A percentile compares a stretch with the other conserved stretches of the same genome.
Conservation (phyloP, 2,113 vertebrate genomes). For the Zosterops lateralis region DNA sequence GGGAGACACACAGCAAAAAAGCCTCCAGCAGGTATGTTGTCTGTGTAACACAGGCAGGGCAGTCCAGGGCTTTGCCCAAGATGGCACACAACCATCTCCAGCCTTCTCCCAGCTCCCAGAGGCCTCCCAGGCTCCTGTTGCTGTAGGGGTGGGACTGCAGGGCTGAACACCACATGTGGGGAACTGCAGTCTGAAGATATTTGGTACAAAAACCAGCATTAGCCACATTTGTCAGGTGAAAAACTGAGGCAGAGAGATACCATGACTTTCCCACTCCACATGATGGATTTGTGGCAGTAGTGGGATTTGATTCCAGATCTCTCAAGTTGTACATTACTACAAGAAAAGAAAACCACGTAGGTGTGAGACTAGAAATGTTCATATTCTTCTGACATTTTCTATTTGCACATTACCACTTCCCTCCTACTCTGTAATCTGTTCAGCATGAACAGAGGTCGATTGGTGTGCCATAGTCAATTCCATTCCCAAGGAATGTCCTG, state of each 20-base stretch:
- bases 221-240: neutral
- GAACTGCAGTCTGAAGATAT: neutral
- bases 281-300: neutral
- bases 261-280: neutral
- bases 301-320: constrained; percentile 38
- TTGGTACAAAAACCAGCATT: neutral
- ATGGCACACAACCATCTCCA: neutral
- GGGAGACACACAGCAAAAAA: constrained; percentile 95
- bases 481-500: neutral
- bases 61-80: neutral
- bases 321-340: neutral
- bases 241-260: neutral
- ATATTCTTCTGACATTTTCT: constrained; percentile 43
- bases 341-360: constrained; percentile 46
- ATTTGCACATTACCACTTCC: constrained; percentile 31
- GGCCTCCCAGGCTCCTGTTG: neutral
- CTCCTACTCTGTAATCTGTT: constrained; percentile 40
- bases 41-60: neutral
- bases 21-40: constrained; percentile 88
- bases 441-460: neutral
- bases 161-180: neutral
- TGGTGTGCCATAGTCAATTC: neutral
- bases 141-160: neutral
- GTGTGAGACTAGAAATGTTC: constrained; percentile 40
- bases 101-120: neutral